Percentiles rank a stretch among this genome's conserved stretches.
Evolutionary conservation across 2,888 invertebrate species (phyloP).

Genomic region (Dicroscelio sp.): DNA sequence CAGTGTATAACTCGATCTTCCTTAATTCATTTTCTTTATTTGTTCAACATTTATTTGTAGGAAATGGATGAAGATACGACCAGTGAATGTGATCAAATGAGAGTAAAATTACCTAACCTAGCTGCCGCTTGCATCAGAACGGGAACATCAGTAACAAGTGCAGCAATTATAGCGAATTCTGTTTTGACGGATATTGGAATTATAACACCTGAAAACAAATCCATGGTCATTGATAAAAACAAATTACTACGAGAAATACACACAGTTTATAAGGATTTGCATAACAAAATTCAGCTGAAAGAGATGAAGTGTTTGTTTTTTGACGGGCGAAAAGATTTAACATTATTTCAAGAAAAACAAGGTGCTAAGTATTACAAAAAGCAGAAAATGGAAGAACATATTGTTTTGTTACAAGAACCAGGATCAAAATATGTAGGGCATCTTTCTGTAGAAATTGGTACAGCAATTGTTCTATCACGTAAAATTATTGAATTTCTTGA

Average conservation of each 20-base stretch:
- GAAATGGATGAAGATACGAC: neutral
- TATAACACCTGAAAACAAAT: neutral
- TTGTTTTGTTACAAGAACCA: conserved; percentile 20
- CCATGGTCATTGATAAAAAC: conserved; percentile 18
- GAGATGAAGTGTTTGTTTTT: conserved; percentile 1
- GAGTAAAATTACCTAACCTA: neutral
- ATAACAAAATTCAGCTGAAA: neutral
- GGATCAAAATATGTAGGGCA: conserved; percentile 31
- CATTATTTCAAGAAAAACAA: conserved; percentile 24
- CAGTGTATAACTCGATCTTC: too few species aligned
- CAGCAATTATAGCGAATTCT: conserved; percentile 13
- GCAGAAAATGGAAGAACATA: conserved; percentile 18
- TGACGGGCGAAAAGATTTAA: conserved; percentile 31
- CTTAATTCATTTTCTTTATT: too few species aligned
- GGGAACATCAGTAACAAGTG: conserved; percentile 4
- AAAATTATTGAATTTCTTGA: conserved; percentile 20
- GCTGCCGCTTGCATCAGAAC: conserved; percentile 16
- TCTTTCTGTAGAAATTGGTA: neutral
- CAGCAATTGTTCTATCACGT: neutral
- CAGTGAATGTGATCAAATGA: neutral
- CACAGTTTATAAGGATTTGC: neutral
- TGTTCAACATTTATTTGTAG: neutral
- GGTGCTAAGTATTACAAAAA: conserved; percentile 27
- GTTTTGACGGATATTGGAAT: conserved; percentile 1
- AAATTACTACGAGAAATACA: conserved; percentile 31